A percentile compares a stretch with the other conserved stretches of the same genome.
Evolutionary conservation across 2,797 vertebrate species (phyloP).

Genomic region (Acridotheres tristis): DNA sequence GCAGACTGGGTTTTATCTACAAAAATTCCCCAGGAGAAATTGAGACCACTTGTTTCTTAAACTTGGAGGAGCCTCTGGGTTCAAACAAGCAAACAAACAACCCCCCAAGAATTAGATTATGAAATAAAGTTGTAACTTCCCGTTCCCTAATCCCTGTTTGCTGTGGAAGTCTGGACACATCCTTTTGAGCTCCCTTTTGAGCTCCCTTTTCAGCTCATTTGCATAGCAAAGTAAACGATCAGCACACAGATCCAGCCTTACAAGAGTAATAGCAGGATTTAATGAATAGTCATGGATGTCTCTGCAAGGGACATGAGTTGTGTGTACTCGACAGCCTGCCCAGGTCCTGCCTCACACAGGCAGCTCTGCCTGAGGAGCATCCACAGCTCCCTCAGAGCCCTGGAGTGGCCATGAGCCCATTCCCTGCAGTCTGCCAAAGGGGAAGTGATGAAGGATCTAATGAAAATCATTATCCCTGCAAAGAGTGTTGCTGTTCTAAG

Average conservation of each 20-base stretch:
- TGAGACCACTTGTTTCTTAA: not conserved
- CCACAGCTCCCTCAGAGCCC: not conserved
- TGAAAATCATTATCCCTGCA: fast-evolving
- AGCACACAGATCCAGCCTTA: not conserved
- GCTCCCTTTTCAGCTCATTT: not conserved
- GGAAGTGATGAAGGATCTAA: not conserved
- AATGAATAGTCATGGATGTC: not conserved
- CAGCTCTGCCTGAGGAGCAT: not conserved
- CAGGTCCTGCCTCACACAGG: not conserved
- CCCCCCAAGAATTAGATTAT: not conserved
- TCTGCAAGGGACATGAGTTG: not conserved
- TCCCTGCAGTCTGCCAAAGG: not conserved
- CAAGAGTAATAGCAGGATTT: not conserved
- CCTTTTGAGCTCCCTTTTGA: not conserved
- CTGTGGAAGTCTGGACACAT: not conserved
- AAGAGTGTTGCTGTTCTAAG: not conserved
- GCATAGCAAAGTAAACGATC: not conserved
- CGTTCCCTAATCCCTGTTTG: not conserved
- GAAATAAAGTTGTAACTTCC: not conserved
- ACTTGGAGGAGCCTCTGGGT: not conserved
- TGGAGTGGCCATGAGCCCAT: not conserved
- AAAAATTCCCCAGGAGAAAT: not conserved
- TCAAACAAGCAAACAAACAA: not conserved
- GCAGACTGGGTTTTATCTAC: conserved; percentile 4
- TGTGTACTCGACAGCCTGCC: fast-evolving